phyloP scores from a whole-genome alignment of 2,113 vertebrate genomes.

The Henicopernis longicauda region DNA sequence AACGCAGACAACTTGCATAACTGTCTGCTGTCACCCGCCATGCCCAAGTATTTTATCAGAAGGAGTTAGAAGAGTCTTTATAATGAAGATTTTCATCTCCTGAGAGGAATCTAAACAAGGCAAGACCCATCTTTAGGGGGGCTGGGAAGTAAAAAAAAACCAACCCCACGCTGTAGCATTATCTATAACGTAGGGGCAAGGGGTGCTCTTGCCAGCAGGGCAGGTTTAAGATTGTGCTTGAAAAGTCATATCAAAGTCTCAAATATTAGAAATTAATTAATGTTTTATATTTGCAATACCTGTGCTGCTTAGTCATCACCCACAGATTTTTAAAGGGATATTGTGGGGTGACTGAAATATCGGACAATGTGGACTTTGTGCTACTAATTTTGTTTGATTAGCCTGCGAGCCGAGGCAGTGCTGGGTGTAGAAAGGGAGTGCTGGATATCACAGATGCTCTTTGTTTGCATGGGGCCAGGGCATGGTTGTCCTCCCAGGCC shows the following conservation, averaged over 20 bases:
- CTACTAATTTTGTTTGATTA: neutral
- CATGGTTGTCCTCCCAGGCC: neutral
- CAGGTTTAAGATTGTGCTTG: neutral
- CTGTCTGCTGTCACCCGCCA: neutral
- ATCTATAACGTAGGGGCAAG: neutral
- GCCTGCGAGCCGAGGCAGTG: neutral
- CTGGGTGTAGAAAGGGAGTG: neutral
- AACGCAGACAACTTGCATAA: neutral
- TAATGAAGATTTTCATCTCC: neutral
- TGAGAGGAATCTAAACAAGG: neutral
- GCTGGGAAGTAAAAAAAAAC: neutral
- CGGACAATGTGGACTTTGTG: neutral
- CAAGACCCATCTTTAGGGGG: neutral
- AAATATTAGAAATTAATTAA: neutral
- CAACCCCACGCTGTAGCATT: neutral
- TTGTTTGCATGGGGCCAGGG: rapidly evolving
- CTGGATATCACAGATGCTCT: neutral
- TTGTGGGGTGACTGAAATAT: neutral
- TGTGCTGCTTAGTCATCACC: neutral
- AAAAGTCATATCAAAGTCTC: neutral
- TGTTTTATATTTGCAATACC: neutral
- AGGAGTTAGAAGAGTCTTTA: neutral
- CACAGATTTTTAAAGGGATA: neutral
- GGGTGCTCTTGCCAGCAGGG: neutral
- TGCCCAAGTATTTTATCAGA: neutral